A percentile compares a stretch with the other conserved stretches of the same genome.
Evolutionary conservation across 2,888 invertebrate genomes (phyloP).

Genomic region (Timema podura): DNA sequence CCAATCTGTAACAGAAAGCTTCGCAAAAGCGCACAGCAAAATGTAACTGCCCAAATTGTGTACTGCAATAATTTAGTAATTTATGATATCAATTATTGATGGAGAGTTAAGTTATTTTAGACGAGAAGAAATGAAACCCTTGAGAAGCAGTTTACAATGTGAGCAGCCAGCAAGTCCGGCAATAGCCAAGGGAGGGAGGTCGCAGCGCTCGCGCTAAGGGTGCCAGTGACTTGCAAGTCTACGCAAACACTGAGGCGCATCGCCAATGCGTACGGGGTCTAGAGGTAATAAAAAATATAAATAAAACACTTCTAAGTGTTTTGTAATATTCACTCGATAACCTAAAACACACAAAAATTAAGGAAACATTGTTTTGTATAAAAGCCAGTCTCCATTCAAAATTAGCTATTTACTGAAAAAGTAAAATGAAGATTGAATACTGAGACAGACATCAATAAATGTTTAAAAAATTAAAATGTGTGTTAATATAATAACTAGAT

Average conservation of each 20-base stretch:
- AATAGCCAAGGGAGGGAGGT: slow-evolving; percentile 13
- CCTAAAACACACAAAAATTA: slow-evolving; percentile 30
- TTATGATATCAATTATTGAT: too few relatives aligned
- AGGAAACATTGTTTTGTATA: slow-evolving; percentile 23
- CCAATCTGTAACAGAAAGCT: too few relatives aligned
- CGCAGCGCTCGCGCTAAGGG: slow-evolving; percentile 8
- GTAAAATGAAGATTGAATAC: neutral
- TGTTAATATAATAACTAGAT: too few relatives aligned
- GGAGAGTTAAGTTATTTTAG: too few relatives aligned
- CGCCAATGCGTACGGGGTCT: slow-evolving; percentile 29
- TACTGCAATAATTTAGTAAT: too few relatives aligned
- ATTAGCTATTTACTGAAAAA: neutral
- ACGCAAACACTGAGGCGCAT: neutral
- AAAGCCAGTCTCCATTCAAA: slow-evolving; percentile 34
- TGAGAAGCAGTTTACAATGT: neutral
- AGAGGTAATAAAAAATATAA: slow-evolving; percentile 21
- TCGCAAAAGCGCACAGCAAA: too few relatives aligned
- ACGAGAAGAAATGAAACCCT: too few relatives aligned
- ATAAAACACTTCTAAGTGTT: slow-evolving; percentile 19
- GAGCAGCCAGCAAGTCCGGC: slow-evolving; percentile 17
- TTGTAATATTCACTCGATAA: slow-evolving; percentile 27
- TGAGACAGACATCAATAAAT: neutral
- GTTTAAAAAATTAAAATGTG: neutral
- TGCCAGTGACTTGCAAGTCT: neutral
- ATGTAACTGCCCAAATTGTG: too few relatives aligned